Base-by-base conservation (phyloP, 2,797 vertebrate species). In the Sebastolobus altivelis region DNA sequence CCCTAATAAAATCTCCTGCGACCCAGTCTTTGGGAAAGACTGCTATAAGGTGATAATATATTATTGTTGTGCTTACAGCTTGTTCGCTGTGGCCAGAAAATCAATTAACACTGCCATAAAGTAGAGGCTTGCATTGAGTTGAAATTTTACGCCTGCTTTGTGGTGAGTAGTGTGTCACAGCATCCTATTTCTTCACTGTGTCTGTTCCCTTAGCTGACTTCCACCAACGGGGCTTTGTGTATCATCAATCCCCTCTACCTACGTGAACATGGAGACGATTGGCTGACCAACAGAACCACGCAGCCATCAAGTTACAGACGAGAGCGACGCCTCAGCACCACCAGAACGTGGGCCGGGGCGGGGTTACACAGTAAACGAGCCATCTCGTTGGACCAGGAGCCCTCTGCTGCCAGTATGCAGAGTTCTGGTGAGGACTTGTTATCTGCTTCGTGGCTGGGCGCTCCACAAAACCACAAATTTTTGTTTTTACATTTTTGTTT, bases 171-270 rank as follows among this genome's bases (percentile, higher is more conserved):
- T 55, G 25, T 40, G 4, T 75, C 10, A 60, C 6, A 12, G 5
- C 22, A 9, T 65, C n/a, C 49, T 56, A 12, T 61, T 10, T 37
- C 14, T 31, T 75, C 25, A 55, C 43, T 74, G 22, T 84, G 9
- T 59, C 18, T 70, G 22, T 65, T 66, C 72, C 65, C 11, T 2
- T 80, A 95, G 89, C 80, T 94, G 69, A 95, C 94, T 0, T 91
- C 95, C 0, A 88, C 92, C 56, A 95, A 91, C 0, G 95, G 93
- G 1, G 96, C 96, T 0, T 80, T 97, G 43, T 97, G 95, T 8
- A 81, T 97, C 84, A 95, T 97, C 73, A 98, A 97, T 87, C 97
- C 96, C 0, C 95, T 97, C 10, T 97, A 97, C 83, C 63, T 97
- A 5, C 93, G 89, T 12, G 96, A 96, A 65, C 96, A 97, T 4